Conservation (phyloP, 2,113 vertebrate genomes). For the Rana temporaria region DNA sequence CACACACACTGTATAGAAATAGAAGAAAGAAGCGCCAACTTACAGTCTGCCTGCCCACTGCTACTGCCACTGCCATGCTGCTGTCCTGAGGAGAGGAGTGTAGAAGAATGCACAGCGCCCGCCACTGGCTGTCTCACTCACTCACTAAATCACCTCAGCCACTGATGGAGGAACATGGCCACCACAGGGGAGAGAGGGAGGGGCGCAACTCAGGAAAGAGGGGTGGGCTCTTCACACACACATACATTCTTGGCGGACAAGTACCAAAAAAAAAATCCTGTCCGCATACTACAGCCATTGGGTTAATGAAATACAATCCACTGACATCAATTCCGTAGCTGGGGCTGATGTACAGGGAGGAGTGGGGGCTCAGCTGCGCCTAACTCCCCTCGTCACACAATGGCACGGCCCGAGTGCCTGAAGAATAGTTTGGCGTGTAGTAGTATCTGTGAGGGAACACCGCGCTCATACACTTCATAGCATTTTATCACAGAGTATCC, state of each 20-base stretch:
- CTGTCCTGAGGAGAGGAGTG: not conserved
- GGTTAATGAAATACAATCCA: not conserved
- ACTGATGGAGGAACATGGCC: constrained; percentile 49
- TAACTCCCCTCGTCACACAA: not conserved
- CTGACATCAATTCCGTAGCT: not conserved
- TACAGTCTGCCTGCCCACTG: constrained; percentile 51
- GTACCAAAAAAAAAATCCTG: not conserved
- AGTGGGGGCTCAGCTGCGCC: not conserved
- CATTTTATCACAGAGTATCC: no score
- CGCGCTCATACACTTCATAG: no score
- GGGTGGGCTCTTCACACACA: not conserved
- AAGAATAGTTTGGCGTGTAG: not conserved
- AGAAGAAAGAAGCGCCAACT: not conserved
- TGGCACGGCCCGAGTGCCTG: not conserved
- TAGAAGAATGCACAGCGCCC: not conserved
- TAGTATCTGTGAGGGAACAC: not conserved
- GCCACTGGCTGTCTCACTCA: constrained; percentile 2
- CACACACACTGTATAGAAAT: not conserved
- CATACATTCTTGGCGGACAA: not conserved
- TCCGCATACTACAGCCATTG: no score
- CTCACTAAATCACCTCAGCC: not conserved
- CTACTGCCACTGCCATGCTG: constrained; percentile 46
- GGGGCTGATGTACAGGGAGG: not conserved
- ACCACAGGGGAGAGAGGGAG: constrained; percentile 47
- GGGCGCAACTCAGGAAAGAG: not conserved